These are phyloP conservation scores for Xiphorhynchus erythropygius DNA, from an alignment of 2,797 vertebrate species.

Conservation along the genomic window DNA sequence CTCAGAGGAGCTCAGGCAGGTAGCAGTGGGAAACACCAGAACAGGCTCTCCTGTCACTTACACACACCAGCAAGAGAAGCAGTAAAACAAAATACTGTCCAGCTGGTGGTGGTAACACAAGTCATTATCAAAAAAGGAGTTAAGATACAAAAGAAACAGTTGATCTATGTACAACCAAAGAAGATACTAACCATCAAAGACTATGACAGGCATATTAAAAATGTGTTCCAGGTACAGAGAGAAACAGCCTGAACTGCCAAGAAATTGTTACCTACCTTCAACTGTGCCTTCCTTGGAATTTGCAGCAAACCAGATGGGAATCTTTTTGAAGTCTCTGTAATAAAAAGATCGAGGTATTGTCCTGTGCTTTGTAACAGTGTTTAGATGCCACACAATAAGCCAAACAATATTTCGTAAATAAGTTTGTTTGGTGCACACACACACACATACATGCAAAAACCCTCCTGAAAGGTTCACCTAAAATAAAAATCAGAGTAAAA, in stretches of 20 bases:
- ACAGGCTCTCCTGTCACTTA: not conserved
- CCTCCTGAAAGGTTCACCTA: not conserved
- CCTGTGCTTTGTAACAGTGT: not conserved
- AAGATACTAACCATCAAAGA: not conserved
- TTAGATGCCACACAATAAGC: not conserved
- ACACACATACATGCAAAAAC: accelerated
- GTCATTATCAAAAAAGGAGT: not conserved
- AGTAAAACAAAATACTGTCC: not conserved
- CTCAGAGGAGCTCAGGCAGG: not conserved
- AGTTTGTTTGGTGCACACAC: not conserved
- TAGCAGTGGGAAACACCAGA: not conserved
- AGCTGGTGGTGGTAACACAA: not conserved
- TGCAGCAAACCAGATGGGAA: not conserved
- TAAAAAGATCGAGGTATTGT: not conserved
- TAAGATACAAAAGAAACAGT: not conserved
- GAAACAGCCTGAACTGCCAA: not conserved
- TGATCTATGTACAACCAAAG: not conserved
- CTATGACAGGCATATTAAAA: accelerated
- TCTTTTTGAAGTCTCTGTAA: not conserved
- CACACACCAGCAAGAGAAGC: not conserved
- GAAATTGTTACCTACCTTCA: not conserved
- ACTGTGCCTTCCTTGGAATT: not conserved
- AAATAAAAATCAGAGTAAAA: not conserved
- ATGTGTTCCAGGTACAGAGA: not conserved
- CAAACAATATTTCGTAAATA: not conserved